phyloP scores from a whole-genome alignment of 2,888 invertebrate species.

The Sinohyriopsis cumingii region DNA sequence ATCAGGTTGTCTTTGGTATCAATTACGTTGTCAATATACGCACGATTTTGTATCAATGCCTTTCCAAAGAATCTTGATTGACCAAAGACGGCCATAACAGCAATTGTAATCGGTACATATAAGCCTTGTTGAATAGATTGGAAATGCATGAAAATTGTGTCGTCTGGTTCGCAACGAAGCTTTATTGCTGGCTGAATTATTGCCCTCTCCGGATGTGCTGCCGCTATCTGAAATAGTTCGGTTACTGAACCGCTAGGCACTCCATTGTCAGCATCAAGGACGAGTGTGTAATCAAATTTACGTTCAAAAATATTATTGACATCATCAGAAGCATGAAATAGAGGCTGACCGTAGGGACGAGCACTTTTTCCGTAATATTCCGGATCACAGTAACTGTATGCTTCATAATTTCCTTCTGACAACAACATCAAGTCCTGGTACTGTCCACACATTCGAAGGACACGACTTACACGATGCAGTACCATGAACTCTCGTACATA shows the following conservation, averaged over 20 bases:
- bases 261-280: conserved; percentile 60
- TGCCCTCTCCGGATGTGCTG: conserved; percentile 58
- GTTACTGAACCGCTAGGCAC: conserved; percentile 54
- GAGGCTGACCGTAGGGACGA: conserved; percentile 48
- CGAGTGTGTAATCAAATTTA: too few relatives aligned
- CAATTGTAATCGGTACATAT: conserved; percentile 62
- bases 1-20: conserved; percentile 54
- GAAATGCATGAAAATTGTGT: conserved; percentile 64
- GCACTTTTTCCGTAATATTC: conserved; percentile 53
- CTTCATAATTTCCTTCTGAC: conserved; percentile 57
- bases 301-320: conserved; percentile 58
- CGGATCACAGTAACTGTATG: conserved; percentile 56
- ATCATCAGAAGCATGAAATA: conserved; percentile 60
- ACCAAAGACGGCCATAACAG: conserved; percentile 52
- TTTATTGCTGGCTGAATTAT: conserved; percentile 64
- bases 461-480: conserved; percentile 58
- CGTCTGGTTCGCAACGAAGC: conserved; percentile 45
- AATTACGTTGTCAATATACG: conserved; percentile 62
- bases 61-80: conserved; percentile 64
- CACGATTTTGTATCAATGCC: conserved; percentile 58
- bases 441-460: conserved; percentile 62
- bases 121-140: conserved; percentile 58
- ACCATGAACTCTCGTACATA: conserved; percentile 61
- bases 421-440: conserved; percentile 66
- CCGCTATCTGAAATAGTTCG: conserved; percentile 56